Percentiles rank a stretch among this genome's conserved stretches.
These are phyloP conservation scores for Drosophila willistoni DNA, from an alignment of 1,140 invertebrate genomes.

Conservation along the genomic window DNA sequence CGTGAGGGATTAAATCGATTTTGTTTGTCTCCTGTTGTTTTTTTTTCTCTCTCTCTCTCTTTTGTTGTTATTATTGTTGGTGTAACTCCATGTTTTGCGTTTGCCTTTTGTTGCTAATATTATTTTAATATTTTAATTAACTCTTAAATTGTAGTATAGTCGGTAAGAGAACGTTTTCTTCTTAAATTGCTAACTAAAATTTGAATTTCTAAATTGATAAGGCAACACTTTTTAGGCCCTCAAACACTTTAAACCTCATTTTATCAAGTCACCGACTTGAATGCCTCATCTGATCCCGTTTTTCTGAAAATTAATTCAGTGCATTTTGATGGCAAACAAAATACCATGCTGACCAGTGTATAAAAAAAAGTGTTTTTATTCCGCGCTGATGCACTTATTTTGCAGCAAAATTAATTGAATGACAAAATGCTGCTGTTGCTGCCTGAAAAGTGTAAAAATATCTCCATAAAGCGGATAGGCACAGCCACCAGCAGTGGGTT, in stretches of 20 bases:
- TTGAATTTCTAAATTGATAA: no score
- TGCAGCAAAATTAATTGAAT: constrained; percentile 72
- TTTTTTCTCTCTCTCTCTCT: constrained; percentile 23
- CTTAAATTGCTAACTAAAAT: no score
- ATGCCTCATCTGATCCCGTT: no score
- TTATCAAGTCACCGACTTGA: no score
- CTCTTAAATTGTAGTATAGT: constrained; percentile 53
- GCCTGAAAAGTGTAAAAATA: constrained; percentile 52
- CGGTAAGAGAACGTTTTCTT: background rate
- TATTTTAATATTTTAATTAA: constrained; percentile 72
- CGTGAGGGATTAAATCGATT: constrained; percentile 53
- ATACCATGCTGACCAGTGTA: background rate
- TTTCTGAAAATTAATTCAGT: no score
- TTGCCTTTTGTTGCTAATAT: constrained; percentile 15
- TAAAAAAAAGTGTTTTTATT: background rate
- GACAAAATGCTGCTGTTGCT: constrained; percentile 52
- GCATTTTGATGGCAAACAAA: background rate
- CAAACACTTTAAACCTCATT: no score
- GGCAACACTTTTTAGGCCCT: no score
- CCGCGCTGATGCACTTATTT: constrained; percentile 40
- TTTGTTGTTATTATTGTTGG: constrained; percentile 14
- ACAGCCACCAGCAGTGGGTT: constrained; percentile 40
- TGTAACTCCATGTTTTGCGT: background rate
- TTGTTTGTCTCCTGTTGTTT: constrained; percentile 17
- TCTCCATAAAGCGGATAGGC: constrained; percentile 1